Base-by-base conservation (phyloP, 2,888 invertebrate species). In the Parnassius orleans region DNA sequence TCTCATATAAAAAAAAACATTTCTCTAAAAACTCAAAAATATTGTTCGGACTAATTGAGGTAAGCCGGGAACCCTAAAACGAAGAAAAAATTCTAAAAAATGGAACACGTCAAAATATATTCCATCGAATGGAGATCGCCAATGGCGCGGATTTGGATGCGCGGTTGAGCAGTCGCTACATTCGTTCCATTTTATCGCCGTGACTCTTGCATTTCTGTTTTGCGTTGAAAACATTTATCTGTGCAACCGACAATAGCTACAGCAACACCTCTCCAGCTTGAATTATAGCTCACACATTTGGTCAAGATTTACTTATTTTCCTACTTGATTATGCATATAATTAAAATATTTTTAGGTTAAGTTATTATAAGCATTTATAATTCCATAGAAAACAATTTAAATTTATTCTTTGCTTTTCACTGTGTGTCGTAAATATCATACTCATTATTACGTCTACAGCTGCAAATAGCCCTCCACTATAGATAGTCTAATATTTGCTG, bases 41-140 rank as follows among this genome's bases (percentile, higher is more conserved):
- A 33, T 41, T 48, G 48, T 10, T 48, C 42, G 15, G 41, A 50
- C 14, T 55, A 15, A 61, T 65, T 53, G 46, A 52, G 43, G 14
- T 53, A 51, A 7, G 53, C 41, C 10, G 19, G 50, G 24, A 43
- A 56, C 46, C 48, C 48, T 55, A 67, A 67, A 68, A 55, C 71
- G 67, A 66, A 69, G 43, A 54, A 24, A 53, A 61, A 53, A 15
- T 55, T 60, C 53, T 53, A 83, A 86, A 83, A 86, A 82, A 84
- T 83, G 80, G 83, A 83, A 82, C 76, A 79, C 80, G 78, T 86
- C 87, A 85, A 83, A 85, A 85, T 83, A 77, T 82, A 85, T 84
- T 81, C 81, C 77, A 76, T 80, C 70, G 79, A 74, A 78, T 79
- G 73, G 76, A 76, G 75, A 83, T 77, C 76, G 76, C 77, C 76